These are phyloP conservation scores for Zootermopsis nevadensis DNA, from an alignment of 2,888 invertebrate genomes.

Conservation along the genomic window DNA sequence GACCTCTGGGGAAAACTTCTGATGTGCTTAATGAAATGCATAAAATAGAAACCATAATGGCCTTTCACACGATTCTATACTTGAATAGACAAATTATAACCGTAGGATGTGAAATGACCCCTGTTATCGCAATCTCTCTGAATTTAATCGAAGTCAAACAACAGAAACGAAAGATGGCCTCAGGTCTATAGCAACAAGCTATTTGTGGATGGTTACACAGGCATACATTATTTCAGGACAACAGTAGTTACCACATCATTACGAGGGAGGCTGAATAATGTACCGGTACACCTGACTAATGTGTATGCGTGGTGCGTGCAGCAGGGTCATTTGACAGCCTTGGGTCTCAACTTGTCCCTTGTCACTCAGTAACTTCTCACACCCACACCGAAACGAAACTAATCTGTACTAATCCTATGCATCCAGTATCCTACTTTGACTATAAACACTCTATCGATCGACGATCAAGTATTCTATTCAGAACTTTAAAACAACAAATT, in stretches of 20 bases:
- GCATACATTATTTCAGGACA: background rate
- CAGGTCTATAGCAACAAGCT: background rate
- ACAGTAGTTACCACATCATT: slow-evolving; percentile 11
- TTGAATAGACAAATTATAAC: slow-evolving; percentile 10
- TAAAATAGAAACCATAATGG: background rate
- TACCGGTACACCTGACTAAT: background rate
- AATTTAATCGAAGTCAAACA: slow-evolving; percentile 18
- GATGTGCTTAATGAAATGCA: background rate
- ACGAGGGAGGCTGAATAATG: slow-evolving; percentile 12
- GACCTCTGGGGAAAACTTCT: background rate
- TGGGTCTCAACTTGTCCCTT: background rate
- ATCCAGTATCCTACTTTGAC: background rate
- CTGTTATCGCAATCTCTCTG: background rate
- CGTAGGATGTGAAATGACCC: background rate
- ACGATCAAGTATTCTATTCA: too few species aligned
- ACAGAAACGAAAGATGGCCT: background rate
- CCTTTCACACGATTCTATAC: background rate
- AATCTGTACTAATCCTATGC: background rate
- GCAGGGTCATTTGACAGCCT: background rate
- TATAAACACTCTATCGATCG: background rate
- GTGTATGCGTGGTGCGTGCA: background rate
- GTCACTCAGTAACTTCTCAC: background rate
- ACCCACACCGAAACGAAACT: background rate
- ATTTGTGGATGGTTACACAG: background rate
- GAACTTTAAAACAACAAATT: too few species aligned